Conservation (phyloP, 2,113 vertebrate genomes). For the Siphamia tubifer region DNA sequence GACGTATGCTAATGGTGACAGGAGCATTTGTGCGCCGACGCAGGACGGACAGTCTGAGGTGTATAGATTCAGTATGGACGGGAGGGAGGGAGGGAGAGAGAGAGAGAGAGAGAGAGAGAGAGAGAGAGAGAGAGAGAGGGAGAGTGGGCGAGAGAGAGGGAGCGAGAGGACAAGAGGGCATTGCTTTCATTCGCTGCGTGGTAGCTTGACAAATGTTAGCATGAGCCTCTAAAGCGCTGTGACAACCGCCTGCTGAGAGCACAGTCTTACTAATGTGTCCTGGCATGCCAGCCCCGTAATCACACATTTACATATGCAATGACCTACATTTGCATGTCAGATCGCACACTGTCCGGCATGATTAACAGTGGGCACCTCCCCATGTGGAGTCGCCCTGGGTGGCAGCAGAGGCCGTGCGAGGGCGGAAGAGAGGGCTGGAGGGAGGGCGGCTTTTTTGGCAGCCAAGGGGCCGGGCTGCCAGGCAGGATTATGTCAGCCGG, state of each 20-base stretch:
- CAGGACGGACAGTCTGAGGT: slow-evolving; percentile 14
- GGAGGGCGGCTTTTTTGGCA: slow-evolving; percentile 87
- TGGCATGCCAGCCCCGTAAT: slow-evolving; percentile 98
- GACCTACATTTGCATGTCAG: slow-evolving; percentile 99
- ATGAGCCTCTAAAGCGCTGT: slow-evolving; percentile 91
- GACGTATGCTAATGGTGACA: slow-evolving; percentile 5
- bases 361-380: slow-evolving; percentile 97
- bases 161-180: slow-evolving; percentile 71
- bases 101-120: neutral
- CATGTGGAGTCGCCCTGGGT: slow-evolving; percentile 88
- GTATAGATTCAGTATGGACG: neutral
- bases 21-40: neutral
- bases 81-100: neutral
- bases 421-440: slow-evolving; percentile 72
- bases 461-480: slow-evolving; percentile 97
- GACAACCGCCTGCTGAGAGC: slow-evolving; percentile 99
- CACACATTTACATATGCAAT: slow-evolving; percentile 99
- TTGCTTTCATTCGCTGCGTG: slow-evolving; percentile 83
- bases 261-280: slow-evolving; percentile 97
- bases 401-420: slow-evolving; percentile 83
- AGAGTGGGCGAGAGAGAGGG: neutral
- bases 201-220: slow-evolving; percentile 94
- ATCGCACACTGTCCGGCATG: slow-evolving; percentile 96
- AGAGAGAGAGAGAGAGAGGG: neutral
- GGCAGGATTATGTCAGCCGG: slow-evolving; percentile 94